These are phyloP conservation scores for Aramus guarauna DNA, from an alignment of 2,113 vertebrate species.

Conservation along the genomic window DNA sequence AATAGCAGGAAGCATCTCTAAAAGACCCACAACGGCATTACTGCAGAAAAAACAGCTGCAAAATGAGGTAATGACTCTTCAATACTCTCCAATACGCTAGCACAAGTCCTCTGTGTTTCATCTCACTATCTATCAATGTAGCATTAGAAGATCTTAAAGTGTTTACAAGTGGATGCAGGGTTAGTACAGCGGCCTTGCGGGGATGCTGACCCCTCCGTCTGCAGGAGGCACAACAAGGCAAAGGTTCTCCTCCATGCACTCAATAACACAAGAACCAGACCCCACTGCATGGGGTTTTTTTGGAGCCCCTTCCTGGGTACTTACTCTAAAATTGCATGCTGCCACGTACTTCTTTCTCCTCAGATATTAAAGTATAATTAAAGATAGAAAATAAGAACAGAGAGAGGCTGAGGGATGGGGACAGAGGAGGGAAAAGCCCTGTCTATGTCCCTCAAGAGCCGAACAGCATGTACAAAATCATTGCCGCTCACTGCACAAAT, in stretches of 20 bases:
- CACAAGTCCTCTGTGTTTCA: constrained; percentile 19
- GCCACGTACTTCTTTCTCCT: background rate
- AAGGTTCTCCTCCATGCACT: background rate
- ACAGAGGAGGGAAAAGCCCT: background rate
- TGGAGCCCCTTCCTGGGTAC: background rate
- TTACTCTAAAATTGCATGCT: background rate
- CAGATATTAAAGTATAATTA: background rate
- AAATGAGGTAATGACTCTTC: constrained; percentile 67
- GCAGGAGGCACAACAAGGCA: background rate
- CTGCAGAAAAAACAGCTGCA: constrained; percentile 62
- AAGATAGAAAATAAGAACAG: background rate
- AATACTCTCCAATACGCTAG: constrained; percentile 46
- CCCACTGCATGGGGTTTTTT: background rate
- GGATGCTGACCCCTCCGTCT: background rate
- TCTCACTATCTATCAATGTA: constrained; percentile 24
- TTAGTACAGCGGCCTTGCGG: background rate
- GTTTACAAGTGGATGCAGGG: background rate
- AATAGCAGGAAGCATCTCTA: constrained; percentile 61
- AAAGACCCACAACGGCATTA: constrained; percentile 62
- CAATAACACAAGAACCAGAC: background rate
- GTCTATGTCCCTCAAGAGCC: background rate
- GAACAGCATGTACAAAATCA: background rate
- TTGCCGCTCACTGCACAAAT: background rate
- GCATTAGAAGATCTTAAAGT: constrained; percentile 27
- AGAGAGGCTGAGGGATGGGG: background rate